Percentiles rank a stretch among this genome's conserved stretches.
These are phyloP conservation scores for Megathymus violae DNA, from an alignment of 1,140 invertebrate species.

Conservation along the genomic window DNA sequence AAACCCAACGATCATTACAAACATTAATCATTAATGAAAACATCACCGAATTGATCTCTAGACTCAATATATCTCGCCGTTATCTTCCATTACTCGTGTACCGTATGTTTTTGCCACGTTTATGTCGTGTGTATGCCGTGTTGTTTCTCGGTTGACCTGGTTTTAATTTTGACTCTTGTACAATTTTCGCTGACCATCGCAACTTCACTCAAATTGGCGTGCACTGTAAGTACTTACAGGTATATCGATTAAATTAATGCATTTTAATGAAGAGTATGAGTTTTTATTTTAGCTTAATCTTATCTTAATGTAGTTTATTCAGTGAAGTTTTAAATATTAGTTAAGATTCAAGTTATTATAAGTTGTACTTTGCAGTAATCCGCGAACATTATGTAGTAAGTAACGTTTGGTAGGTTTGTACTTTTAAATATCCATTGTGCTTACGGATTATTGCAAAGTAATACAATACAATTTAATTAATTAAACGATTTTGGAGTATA, in stretches of 20 bases:
- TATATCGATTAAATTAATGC: background rate
- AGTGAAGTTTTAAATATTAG: no score
- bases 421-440: no score
- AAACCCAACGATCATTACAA: conserved; percentile 40
- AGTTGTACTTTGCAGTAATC: no score
- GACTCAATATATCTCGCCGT: conserved; percentile 48
- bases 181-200: conserved; percentile 43
- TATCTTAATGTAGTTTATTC: no score
- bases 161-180: conserved; percentile 66
- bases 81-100: conserved; percentile 25
- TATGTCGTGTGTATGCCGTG: conserved; percentile 30
- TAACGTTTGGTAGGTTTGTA: no score
- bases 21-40: conserved; percentile 66
- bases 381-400: no score
- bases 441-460: no score
- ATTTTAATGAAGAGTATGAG: no score
- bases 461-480: no score
- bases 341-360: no score
- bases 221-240: conserved; percentile 48
- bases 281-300: no score
- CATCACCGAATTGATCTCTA: conserved; percentile 25
- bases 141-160: conserved; percentile 51
- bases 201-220: conserved; percentile 27
- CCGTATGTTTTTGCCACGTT: conserved; percentile 9
- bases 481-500: no score